Evolutionary conservation across 2,797 vertebrate species (phyloP).

Genomic region (Anguilla megastoma): DNA sequence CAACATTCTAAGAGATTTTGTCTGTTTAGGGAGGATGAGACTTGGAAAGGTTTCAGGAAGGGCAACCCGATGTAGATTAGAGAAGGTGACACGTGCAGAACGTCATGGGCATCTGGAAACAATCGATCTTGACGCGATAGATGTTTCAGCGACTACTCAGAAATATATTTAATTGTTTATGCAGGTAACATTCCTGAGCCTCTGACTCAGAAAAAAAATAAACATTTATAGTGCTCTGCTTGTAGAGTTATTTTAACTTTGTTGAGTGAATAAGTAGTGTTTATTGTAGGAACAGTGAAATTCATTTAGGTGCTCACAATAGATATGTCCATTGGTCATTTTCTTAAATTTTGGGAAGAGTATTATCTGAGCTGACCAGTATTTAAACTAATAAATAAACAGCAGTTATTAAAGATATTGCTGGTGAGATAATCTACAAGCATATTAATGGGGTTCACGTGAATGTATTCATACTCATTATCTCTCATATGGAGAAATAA

Average conservation of each 20-base stretch:
- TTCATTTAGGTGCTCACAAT: background rate
- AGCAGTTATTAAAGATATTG: background rate
- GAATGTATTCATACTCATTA: slow-evolving; percentile 7
- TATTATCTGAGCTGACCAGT: background rate
- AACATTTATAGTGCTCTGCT: background rate
- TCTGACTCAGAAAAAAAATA: background rate
- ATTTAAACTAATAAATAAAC: too few species aligned
- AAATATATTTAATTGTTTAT: background rate
- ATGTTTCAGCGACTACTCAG: slow-evolving; percentile 12
- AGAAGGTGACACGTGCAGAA: background rate
- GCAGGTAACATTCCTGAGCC: background rate
- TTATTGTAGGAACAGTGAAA: background rate
- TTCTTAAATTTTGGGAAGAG: background rate
- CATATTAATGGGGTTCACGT: background rate
- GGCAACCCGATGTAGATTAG: too few species aligned
- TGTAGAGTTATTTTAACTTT: background rate
- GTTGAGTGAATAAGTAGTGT: background rate
- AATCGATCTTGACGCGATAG: background rate
- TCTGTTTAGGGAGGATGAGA: background rate
- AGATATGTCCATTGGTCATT: background rate
- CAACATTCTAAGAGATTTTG: background rate
- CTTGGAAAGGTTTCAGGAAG: background rate
- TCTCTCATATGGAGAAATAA: background rate
- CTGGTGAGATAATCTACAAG: background rate
- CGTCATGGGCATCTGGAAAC: background rate